Evolutionary conservation across 2,797 vertebrate genomes (phyloP).

Genomic region (Trichosurus vulpecula): DNA sequence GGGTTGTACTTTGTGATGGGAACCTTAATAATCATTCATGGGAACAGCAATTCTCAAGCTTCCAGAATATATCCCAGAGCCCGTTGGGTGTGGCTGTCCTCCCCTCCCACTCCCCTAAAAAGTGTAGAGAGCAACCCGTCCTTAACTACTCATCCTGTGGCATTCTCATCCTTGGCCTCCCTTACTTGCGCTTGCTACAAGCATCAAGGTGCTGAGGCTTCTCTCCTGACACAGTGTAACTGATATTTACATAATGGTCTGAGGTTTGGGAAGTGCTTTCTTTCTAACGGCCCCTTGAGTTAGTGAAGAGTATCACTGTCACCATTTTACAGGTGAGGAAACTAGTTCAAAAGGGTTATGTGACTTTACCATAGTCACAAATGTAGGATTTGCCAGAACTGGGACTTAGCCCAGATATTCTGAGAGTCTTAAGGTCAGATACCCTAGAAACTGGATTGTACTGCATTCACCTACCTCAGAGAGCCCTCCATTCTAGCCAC

Average conservation of each 20-base stretch:
- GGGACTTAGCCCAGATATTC: background rate
- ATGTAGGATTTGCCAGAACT: background rate
- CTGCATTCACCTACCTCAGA: no score
- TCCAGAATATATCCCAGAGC: accelerated
- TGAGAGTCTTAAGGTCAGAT: background rate
- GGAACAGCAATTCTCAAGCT: background rate
- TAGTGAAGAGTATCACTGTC: background rate
- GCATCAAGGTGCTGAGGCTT: background rate
- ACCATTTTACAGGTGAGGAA: background rate
- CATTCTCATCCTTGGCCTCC: accelerated
- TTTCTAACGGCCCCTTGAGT: background rate
- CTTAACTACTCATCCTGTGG: no score
- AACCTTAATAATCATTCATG: background rate
- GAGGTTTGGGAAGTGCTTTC: background rate
- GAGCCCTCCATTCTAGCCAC: background rate
- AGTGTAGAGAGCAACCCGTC: accelerated
- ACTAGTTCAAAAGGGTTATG: background rate
- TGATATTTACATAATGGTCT: background rate
- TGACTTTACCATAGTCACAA: background rate
- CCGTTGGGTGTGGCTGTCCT: background rate
- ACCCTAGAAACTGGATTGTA: background rate
- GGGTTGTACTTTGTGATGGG: background rate
- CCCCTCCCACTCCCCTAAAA: no score
- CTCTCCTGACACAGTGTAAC: background rate
- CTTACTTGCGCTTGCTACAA: background rate